Evolutionary conservation across 2,888 invertebrate species (phyloP), one percentile per base, ranked within the genome.

Genomic region (Cataglyphis livida): DNA sequence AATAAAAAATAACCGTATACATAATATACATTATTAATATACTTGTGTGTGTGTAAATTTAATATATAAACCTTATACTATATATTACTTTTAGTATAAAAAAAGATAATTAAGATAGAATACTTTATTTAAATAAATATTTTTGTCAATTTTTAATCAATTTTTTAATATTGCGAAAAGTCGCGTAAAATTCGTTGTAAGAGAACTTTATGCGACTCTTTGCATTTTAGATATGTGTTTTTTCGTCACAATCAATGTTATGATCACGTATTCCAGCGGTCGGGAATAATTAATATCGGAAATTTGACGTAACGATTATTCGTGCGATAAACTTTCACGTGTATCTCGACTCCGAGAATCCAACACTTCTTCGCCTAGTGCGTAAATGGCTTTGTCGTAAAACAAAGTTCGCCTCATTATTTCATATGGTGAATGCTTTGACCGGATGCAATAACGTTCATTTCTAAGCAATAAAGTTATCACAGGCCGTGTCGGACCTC

Each of bases 381-480:
- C 9, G 18, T 3, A 21, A 64, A 12, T 38, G 25, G 51, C 54
- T 65, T 66, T 66, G 41, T 28, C 54, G 38, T 65, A 65, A 76
- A 76, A 76, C 28, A n/a, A n/a, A n/a, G n/a, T 12, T 35, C 21
- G 61, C 21, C 62, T 73, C 82, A 57, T 71, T 65, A 75, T 75
- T 82, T 75, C 81, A 73, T 65, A 59, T 82, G 75, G 38, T 38
- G 38, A 7, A 25, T 15, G 73, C 51, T 41, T 71, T 51, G 81
- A 54, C 73, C 54, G 62, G 82, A 57, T 41, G 82, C 82, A 82
- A 82, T 75, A 82, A 75, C 66, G 75, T 71, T 64, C 64, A 44
- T 74, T 82, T 82, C 75, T 82, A 65, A 65, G 82, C 59, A 75
- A 75, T 82, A 75, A 75, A 82, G 82, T 82, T 59, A 82, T 82